phyloP scores from a whole-genome alignment of 2,888 invertebrate species.

The Ashinkailepas kermadecensis region DNA sequence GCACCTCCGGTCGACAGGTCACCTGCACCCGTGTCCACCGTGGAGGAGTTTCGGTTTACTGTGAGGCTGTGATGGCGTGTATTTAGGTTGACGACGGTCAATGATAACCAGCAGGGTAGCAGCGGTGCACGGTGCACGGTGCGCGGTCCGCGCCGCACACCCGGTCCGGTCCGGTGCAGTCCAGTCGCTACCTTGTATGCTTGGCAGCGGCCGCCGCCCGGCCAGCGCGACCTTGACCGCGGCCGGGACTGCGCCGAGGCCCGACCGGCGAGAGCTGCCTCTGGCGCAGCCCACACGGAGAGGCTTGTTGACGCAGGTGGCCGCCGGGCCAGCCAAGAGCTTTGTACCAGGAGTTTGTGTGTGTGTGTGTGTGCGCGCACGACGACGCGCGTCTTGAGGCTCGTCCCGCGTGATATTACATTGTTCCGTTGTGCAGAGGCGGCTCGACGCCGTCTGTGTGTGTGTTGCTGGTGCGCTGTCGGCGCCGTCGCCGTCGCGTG shows the following conservation, averaged over 20 bases:
- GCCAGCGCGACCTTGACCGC: neutral
- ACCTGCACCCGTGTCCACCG: neutral
- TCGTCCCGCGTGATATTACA: neutral
- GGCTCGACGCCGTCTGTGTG: neutral
- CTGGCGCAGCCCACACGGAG: no score
- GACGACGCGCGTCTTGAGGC: no score
- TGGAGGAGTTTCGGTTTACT: neutral
- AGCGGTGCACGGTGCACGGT: neutral
- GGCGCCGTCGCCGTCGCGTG: neutral
- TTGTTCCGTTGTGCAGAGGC: neutral
- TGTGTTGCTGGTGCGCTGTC: neutral
- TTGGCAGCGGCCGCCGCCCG: neutral
- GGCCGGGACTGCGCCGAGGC: neutral
- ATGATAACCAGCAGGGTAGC: neutral
- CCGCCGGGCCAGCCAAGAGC: no score
- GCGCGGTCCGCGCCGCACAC: neutral
- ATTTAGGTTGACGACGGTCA: neutral
- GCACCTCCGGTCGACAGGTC: neutral
- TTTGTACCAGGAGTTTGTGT: no score
- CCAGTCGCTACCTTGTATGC: neutral
- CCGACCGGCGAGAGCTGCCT: neutral
- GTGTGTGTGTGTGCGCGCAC: no score
- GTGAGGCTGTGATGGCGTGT: constrained; percentile 17
- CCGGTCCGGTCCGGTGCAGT: neutral
- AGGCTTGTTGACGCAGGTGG: no score